Evolutionary conservation across 1,140 invertebrate species (phyloP).

Genomic region (Acromyrmex heyeri): DNA sequence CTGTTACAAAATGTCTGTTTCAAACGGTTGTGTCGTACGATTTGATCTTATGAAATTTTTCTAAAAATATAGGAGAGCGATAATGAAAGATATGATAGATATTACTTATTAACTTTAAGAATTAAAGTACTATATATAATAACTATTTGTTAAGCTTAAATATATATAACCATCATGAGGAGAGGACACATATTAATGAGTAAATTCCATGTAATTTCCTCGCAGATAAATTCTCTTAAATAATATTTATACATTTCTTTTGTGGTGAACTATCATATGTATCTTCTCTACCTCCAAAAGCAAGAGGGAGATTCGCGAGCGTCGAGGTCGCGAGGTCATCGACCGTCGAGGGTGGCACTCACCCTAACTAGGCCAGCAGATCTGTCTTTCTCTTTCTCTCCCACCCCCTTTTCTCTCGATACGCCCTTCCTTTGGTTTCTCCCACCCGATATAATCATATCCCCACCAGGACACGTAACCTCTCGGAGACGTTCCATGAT

Average conservation of each 20-base stretch:
- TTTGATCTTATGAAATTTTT: conserved; percentile 13
- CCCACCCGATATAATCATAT: conserved; percentile 57
- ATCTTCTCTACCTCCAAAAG: conserved; percentile 1
- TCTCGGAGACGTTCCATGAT: conserved; percentile 75
- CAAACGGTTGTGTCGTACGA: background rate
- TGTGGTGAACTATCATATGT: conserved; percentile 4
- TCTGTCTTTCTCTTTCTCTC: conserved; percentile 73
- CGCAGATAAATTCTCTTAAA: background rate
- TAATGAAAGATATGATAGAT: background rate
- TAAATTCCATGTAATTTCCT: background rate
- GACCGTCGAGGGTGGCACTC: conserved; percentile 84
- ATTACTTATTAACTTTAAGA: conserved; percentile 8
- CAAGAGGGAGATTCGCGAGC: conserved; percentile 72
- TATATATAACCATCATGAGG: background rate
- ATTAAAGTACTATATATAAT: background rate
- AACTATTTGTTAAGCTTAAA: background rate
- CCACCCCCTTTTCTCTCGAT: conserved; percentile 46
- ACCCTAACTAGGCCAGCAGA: conserved; percentile 83
- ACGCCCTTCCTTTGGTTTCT: conserved; percentile 52
- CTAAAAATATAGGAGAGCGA: background rate
- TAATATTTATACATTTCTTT: conserved; percentile 21
- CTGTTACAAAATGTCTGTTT: conserved; percentile 14
- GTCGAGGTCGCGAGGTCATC: conserved; percentile 85
- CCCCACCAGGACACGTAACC: conserved; percentile 45
- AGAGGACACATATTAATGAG: background rate